Base-by-base conservation (phyloP, 1,140 invertebrate species). In the Ridgeia piscesae region DNA sequence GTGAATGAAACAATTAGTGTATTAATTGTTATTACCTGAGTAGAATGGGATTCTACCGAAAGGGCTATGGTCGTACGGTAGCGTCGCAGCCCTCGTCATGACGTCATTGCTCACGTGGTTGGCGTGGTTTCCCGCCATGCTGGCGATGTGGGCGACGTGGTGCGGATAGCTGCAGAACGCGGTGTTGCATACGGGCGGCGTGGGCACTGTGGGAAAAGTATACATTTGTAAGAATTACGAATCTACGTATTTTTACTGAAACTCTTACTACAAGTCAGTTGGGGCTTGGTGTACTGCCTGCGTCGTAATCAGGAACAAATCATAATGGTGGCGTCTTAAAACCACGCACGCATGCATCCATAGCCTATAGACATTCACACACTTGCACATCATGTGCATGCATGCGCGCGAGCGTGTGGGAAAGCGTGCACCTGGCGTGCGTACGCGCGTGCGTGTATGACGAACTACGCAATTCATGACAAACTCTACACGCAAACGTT, bases 41-140 rank as follows among this genome's bases (percentile, higher is more conserved):
- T 91, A 48, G 33, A 91, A 91, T 35, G 91, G 58, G 31, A 48
- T 48, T 91, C 58, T 91, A 33, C 42, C 91, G 33, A 91, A 91
- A 48, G 35, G 58, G 48, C n/a, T 35, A 91, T 8, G 33, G 33
- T 58, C 33, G 31, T 91, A 35, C 9, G 58, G 58, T 91, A 91
- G 17, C 58, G 58, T 77, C 58, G 58, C 58, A 27, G 58, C 58
- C 58, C 58, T 77, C 58, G 58, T 27, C 11, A 77, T 77, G 58
- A 77, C 58, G 58, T 77, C 58, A 77, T 21, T 77, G 58, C 58
- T 77, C 17, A 77, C 58, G 58, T 77, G 58, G 58, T 77, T 77
- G 58, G 27, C 58, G 8, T 77, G 58, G 17, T 77, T 77, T 17
- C 2, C 58, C 58, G 58, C 58, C 58, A 77, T 77, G 14, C 2